phyloP scores from a whole-genome alignment of 2,113 vertebrate genomes.

The Pterocles gutturalis region DNA sequence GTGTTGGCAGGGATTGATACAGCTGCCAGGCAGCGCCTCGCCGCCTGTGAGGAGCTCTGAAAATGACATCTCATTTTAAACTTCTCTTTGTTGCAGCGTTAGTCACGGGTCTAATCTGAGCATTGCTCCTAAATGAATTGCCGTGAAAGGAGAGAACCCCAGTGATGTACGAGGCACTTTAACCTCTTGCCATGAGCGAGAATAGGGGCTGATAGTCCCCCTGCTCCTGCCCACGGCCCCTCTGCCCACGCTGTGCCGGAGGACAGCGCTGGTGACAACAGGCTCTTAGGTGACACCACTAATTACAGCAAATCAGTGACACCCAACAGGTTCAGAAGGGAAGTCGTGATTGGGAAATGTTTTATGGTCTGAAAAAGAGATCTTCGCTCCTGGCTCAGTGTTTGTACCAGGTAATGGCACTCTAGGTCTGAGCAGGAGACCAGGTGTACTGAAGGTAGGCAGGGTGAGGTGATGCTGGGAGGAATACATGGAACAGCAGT shows the following conservation, averaged over 20 bases:
- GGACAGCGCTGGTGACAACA: neutral
- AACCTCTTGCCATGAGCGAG: accelerated
- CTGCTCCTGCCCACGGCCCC: accelerated
- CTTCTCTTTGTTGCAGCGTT: neutral
- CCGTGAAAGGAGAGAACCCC: neutral
- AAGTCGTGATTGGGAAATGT: accelerated
- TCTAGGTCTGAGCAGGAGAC: neutral
- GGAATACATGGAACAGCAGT: neutral
- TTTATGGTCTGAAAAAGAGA: neutral
- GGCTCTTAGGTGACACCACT: neutral
- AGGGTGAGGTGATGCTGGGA: neutral
- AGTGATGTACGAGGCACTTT: neutral
- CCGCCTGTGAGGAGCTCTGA: accelerated
- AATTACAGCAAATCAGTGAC: neutral
- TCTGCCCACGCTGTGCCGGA: accelerated
- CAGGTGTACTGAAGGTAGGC: no score
- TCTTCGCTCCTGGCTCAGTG: neutral
- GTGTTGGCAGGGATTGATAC: neutral
- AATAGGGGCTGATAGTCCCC: neutral
- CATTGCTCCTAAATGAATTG: neutral
- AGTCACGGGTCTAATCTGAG: neutral
- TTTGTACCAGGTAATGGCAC: neutral
- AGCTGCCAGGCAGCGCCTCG: neutral
- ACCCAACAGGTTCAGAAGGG: neutral
- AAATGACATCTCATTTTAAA: neutral